Evolutionary conservation across 2,113 vertebrate species (phyloP).

Genomic region (Scortum barcoo): DNA sequence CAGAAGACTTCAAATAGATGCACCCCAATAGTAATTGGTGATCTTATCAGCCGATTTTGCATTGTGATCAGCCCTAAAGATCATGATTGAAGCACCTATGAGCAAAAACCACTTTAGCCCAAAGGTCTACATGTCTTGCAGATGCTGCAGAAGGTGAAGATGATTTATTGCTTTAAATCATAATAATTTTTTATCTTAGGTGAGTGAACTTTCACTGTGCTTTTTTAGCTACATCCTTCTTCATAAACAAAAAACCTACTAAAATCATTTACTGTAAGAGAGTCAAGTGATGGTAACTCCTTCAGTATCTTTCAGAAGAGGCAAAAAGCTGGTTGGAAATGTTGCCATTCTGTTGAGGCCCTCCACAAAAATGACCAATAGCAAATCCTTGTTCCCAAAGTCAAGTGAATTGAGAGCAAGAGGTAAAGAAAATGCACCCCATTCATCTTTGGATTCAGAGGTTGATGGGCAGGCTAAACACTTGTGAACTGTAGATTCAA

Average conservation of each 20-base stretch:
- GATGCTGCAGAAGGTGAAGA: not conserved
- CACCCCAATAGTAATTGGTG: too few species aligned
- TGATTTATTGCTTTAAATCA: not conserved
- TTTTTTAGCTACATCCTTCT: not conserved
- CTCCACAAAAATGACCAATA: constrained; percentile 57
- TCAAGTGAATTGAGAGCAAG: constrained; percentile 56
- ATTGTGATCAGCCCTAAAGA: too few species aligned
- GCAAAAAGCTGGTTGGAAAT: constrained; percentile 46
- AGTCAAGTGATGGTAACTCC: constrained; percentile 46
- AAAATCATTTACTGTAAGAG: not conserved
- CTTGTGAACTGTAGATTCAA: constrained; percentile 58
- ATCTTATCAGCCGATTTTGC: too few species aligned
- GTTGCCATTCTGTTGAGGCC: constrained; percentile 35
- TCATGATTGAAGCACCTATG: too few species aligned
- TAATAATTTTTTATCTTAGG: not conserved
- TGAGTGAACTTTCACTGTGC: not conserved
- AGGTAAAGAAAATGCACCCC: constrained; percentile 31
- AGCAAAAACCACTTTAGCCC: too few species aligned
- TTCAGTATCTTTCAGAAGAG: constrained; percentile 29
- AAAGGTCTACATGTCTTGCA: too few species aligned
- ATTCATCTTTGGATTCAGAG: constrained; percentile 53
- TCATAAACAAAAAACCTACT: not conserved
- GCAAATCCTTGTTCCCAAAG: constrained; percentile 46
- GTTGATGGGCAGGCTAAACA: constrained; percentile 36
- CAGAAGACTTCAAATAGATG: too few species aligned